phyloP scores from a whole-genome alignment of 2,888 invertebrate species.

The Polydrusus pterygomalis region DNA sequence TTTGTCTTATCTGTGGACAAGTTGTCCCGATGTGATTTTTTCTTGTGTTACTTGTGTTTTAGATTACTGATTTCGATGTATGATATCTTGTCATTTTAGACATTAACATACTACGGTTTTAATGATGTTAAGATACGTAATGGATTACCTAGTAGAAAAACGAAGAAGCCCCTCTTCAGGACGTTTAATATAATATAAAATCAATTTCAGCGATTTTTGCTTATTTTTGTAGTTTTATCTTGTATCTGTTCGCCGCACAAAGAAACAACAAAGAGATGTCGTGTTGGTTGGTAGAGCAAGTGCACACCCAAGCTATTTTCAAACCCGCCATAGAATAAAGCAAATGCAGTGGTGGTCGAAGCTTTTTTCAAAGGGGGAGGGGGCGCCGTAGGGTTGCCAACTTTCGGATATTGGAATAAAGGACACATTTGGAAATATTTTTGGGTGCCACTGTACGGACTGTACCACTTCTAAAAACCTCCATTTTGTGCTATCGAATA shows the following conservation, averaged over 20 bases:
- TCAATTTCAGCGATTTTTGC: background rate
- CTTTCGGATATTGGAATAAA: no score
- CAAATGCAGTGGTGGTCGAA: no score
- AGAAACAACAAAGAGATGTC: no score
- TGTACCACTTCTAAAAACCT: no score
- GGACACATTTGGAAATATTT: no score
- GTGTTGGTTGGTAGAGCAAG: no score
- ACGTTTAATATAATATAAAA: slow-evolving; percentile 6
- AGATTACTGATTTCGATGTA: slow-evolving; percentile 54
- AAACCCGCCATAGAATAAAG: background rate
- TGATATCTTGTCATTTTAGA: slow-evolving; percentile 55
- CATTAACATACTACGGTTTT: slow-evolving; percentile 52
- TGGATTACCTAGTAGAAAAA: slow-evolving; percentile 50
- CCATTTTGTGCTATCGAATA: no score
- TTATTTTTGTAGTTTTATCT: background rate
- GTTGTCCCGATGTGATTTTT: slow-evolving; percentile 52
- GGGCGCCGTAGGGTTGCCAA: no score
- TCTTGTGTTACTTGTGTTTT: slow-evolving; percentile 53
- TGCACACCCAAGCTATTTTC: no score
- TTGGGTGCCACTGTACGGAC: no score
- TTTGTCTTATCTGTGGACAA: slow-evolving; percentile 56
- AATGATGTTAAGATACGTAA: slow-evolving; percentile 46
- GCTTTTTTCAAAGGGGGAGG: no score
- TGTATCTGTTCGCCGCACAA: no score
- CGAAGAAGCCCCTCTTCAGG: background rate